A percentile compares a stretch with the other conserved stretches of the same genome.
Conservation (phyloP, 2,888 invertebrate genomes). For the Dicyrtomina minuta region DNA sequence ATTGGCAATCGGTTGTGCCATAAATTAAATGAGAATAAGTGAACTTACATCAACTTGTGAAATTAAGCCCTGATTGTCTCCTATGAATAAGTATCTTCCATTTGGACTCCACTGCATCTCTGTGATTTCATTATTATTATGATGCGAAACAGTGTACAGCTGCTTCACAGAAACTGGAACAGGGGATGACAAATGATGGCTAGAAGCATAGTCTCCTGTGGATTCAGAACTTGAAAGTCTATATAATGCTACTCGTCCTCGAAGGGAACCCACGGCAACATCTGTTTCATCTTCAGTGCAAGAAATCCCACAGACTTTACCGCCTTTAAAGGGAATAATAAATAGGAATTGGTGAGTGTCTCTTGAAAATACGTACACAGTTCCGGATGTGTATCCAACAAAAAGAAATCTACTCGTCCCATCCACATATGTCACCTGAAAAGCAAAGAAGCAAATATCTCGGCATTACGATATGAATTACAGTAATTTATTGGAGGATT, state of each 20-base stretch:
- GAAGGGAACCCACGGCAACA: slow-evolving; percentile 47
- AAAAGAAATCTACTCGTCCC: slow-evolving; percentile 48
- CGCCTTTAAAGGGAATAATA: slow-evolving; percentile 52
- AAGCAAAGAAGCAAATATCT: slow-evolving; percentile 1
- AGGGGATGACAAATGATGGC: slow-evolving; percentile 20
- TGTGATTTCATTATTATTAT: slow-evolving; percentile 48
- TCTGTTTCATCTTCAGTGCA: slow-evolving; percentile 49
- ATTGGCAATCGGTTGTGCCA: not conserved
- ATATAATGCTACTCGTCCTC: slow-evolving; percentile 49
- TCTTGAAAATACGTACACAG: slow-evolving; percentile 49
- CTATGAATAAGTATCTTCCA: slow-evolving; percentile 50
- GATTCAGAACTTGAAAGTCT: slow-evolving; percentile 23
- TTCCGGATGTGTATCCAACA: slow-evolving; percentile 50
- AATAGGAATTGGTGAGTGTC: slow-evolving; percentile 46
- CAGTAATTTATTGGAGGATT: not conserved
- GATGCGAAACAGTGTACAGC: slow-evolving; percentile 45
- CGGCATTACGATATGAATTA: not conserved
- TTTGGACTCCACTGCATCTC: slow-evolving; percentile 52
- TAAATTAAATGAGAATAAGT: slow-evolving; percentile 6
- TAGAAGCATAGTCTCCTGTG: not conserved
- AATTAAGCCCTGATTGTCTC: slow-evolving; percentile 49
- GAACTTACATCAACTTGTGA: slow-evolving; percentile 49
- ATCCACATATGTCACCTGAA: slow-evolving; percentile 50
- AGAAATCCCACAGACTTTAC: slow-evolving; percentile 49
- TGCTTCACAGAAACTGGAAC: slow-evolving; percentile 37